Base-by-base conservation (phyloP, 23 tunicate genomes). In the Botrylloides violaceus region DNA sequence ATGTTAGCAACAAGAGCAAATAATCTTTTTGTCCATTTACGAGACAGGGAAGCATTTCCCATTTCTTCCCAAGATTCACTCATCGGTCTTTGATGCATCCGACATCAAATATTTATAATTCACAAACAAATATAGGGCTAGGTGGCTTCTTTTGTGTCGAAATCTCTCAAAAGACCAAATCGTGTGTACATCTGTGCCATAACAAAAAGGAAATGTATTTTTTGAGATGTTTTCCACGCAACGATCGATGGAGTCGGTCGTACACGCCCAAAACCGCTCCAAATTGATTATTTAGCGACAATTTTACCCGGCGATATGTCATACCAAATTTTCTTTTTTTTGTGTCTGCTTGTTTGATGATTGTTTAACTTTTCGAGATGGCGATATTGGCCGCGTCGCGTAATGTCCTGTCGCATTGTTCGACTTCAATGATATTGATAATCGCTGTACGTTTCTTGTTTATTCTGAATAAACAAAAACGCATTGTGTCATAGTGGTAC, bases 231-330 rank as follows among this genome's bases (percentile, higher is more conserved):
- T 63, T 63, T 63, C 70, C 70, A 34, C 35, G 7, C 35, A 63
- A 63, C 35, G 70, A 63, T 63, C 35, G 70, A 63, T 58, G 62
- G 26, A 23, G 26, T 23, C 62, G 62, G 4, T 43, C 53, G 53
- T 19, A 63, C 70, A 63, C 70, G 70, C 70, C 70, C 70, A 63
- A 63, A 63, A 43, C 12, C 53, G 53, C 53, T 43, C 53, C 12
- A 9, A 43, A 43, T 43, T 43, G 53, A 43, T 43, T 43, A 43
- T 43, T 43, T 43, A 43, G 53, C 53, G 53, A 43, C 53, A 43
- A 43, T 43, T 43, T 15, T 15, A 15, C 53, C 53, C 53, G 53
- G 53, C 53, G 53, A 43, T 43, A 43, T 43, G 53, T 43, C 53
- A 43, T 43, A 15, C 53, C 12, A 43, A 43, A 43, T 7, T 43